These are phyloP conservation scores for Conus betulinus DNA, from an alignment of 1,140 invertebrate genomes.

Conservation along the genomic window DNA sequence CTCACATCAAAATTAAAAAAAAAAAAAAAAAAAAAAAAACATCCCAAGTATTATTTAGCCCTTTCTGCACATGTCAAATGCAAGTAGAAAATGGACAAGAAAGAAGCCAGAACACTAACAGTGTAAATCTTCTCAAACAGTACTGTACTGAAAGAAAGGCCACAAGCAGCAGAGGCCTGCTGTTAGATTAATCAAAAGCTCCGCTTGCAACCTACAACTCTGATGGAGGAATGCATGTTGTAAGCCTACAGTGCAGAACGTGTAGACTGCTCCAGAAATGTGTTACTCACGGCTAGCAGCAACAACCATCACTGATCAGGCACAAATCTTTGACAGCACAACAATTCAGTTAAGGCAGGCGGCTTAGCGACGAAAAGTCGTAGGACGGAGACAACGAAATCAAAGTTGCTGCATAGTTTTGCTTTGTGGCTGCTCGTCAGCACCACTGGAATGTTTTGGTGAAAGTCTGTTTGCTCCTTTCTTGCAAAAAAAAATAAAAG, in stretches of 20 bases:
- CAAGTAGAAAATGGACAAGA: not conserved
- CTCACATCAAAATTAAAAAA: not conserved
- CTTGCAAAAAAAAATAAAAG: not conserved
- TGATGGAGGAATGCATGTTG: not conserved
- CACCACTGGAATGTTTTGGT: conserved; percentile 27
- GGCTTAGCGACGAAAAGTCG: not conserved
- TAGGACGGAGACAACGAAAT: not conserved
- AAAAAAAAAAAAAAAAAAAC: not conserved
- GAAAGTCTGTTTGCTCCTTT: not conserved
- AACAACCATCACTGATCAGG: not conserved
- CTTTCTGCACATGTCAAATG: not conserved
- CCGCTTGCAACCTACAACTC: not conserved
- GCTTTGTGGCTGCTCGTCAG: not conserved
- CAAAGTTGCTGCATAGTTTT: conserved; percentile 17
- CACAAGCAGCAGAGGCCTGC: not conserved
- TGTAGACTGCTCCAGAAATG: not conserved
- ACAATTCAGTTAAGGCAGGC: not conserved
- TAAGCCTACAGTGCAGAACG: not conserved
- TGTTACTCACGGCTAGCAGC: not conserved
- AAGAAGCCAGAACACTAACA: not conserved
- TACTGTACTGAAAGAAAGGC: not conserved
- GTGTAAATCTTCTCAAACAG: not conserved
- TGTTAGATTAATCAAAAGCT: not conserved
- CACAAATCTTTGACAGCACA: not conserved
- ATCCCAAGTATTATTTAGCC: not conserved